Evolutionary conservation across 2,888 invertebrate genomes (phyloP), one percentile per base, ranked within the genome.

Genomic region (Caenorhabditis sp.): DNA sequence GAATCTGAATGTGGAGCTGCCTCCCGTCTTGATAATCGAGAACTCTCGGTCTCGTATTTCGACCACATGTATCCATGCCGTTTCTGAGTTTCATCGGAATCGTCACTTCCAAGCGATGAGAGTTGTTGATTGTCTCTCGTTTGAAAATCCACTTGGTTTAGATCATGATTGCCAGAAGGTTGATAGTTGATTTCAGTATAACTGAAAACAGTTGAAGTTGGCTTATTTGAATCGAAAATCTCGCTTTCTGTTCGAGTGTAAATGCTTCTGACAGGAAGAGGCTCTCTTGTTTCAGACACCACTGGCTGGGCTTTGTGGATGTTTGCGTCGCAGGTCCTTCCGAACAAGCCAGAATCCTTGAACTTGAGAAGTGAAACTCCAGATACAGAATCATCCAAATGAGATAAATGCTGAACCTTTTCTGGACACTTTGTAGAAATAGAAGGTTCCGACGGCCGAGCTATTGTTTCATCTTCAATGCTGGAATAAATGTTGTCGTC

Each of bases 321-420:
- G n/a, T 58, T n/a, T 0, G 31, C 22, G 1, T 47, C 28, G 14
- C 19, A 41, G 1, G 58, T 6, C 1, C 12, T 4, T 14, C 68
- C 68, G 24, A 76, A 76, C 1, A 76, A 26, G 6, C 68, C 68
- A 28, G 28, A 58, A 28, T 74, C 61, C 28, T 80, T 80, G 69
- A 74, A 80, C 14, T 61, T 61, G 1, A 80, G 38, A 2, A 80
- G 41, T 7, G 80, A 74, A 4, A 69, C 54, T 12, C 58, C 47
- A 8, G 56, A 58, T 12, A 82, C 3, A 6, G 58, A 41, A 0
- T 19, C 35, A 5, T 31, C 58, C 14, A 31, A 6, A n/a, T 31
- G 8, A n/a, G 16, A 24, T 10, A 12, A 10, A 12, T 38, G 6
- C 2, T 38, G 12, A 12, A 5, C 12, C 2, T 12, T 2, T 2